Percentiles rank a stretch among this genome's conserved stretches.
phyloP scores from a whole-genome alignment of 2,113 vertebrate genomes.

The Mungos mungo region DNA sequence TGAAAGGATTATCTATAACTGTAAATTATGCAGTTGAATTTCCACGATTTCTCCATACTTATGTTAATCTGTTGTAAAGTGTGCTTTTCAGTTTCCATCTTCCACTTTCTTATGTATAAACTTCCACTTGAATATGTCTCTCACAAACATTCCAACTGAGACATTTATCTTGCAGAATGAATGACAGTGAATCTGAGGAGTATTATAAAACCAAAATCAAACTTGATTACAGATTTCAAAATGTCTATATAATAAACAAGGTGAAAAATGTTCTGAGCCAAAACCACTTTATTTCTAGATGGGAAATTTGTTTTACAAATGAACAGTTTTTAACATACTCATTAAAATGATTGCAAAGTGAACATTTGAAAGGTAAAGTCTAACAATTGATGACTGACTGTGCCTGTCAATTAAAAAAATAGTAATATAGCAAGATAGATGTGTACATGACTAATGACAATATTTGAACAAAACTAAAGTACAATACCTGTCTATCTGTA shows the following conservation, averaged over 20 bases:
- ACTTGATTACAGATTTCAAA: neutral
- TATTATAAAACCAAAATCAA: neutral
- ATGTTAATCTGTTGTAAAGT: neutral
- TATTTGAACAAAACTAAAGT: constrained; percentile 37
- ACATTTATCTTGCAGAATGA: neutral
- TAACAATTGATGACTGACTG: neutral
- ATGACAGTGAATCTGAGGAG: neutral
- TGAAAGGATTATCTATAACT: neutral
- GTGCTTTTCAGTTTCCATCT: neutral
- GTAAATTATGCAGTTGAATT: neutral
- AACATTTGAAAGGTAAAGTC: neutral
- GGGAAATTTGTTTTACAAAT: neutral
- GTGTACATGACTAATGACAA: neutral
- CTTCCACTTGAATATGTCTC: neutral
- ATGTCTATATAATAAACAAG: neutral
- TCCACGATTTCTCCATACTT: neutral
- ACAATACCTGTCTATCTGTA: neutral
- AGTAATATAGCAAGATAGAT: neutral
- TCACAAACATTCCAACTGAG: neutral
- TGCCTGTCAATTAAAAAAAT: neutral
- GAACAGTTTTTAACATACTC: neutral
- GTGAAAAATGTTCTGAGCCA: neutral
- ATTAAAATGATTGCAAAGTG: neutral
- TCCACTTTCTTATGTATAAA: neutral
- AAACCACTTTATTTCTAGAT: neutral